Evolutionary conservation across 2,888 invertebrate genomes (phyloP).

Genomic region (Iselma pallidipennis): DNA sequence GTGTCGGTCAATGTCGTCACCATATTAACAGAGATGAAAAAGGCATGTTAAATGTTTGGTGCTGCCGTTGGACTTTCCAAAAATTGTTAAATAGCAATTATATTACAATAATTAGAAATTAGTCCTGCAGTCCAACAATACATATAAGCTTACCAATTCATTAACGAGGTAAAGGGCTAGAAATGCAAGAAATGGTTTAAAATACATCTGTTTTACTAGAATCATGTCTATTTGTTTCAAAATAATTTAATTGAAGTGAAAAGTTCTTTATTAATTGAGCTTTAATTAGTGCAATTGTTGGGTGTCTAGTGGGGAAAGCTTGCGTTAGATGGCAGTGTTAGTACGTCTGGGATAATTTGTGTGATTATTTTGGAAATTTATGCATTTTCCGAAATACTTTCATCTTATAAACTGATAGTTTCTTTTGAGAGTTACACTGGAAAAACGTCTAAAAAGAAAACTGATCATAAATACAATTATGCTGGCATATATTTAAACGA

Average conservation of each 20-base stretch:
- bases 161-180: too few species aligned
- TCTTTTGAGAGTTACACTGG: too few species aligned
- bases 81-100: background rate
- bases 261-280: background rate
- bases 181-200: too few species aligned
- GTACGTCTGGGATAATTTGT: too few species aligned
- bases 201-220: background rate
- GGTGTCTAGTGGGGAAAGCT: background rate
- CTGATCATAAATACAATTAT: too few species aligned
- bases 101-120: constrained; percentile 30
- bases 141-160: too few species aligned
- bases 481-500: too few species aligned
- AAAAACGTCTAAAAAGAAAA: too few species aligned
- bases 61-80: background rate
- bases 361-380: too few species aligned
- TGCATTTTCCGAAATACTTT: too few species aligned
- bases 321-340: background rate
- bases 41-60: background rate
- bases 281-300: background rate
- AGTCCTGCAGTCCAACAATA: constrained; percentile 28
- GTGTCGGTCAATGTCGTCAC: constrained; percentile 8
- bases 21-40: background rate
- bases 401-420: too few species aligned
- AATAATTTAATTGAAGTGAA: background rate
- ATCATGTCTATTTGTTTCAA: background rate